These are phyloP conservation scores for Brachionus rotundiformis DNA, from an alignment of 1,140 invertebrate genomes.

Conservation along the genomic window DNA sequence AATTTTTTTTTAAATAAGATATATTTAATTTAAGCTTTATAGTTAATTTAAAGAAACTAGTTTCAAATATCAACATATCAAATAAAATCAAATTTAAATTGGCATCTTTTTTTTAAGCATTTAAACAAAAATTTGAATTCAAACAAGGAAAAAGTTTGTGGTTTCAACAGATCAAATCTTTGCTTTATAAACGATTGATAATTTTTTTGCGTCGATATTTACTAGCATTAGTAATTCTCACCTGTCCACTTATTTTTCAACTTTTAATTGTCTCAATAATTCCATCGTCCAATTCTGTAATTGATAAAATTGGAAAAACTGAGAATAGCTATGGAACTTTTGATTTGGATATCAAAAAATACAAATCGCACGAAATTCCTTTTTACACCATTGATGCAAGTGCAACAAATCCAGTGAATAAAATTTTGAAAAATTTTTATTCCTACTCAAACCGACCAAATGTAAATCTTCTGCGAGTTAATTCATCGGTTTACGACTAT, in stretches of 20 bases:
- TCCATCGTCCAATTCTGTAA: constrained; percentile 30
- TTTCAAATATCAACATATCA: too few relatives aligned
- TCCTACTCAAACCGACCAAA: constrained; percentile 20
- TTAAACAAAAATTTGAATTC: constrained; percentile 24
- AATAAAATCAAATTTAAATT: too few relatives aligned
- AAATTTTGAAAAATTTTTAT: neutral
- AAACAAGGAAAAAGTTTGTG: constrained; percentile 32
- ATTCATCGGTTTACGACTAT: neutral
- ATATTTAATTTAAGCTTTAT: too few relatives aligned
- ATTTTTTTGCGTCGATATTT: constrained; percentile 33
- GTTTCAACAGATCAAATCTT: neutral
- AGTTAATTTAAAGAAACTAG: too few relatives aligned
- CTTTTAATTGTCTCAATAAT: constrained; percentile 16
- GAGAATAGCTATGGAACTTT: constrained; percentile 25
- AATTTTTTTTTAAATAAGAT: too few relatives aligned
- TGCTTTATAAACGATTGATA: constrained; percentile 31
- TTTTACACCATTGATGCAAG: constrained; percentile 6
- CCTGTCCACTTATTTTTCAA: constrained; percentile 10
- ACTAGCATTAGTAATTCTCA: constrained; percentile 4
- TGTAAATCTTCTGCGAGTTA: neutral
- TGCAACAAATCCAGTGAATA: neutral
- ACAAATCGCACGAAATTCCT: constrained; percentile 19
- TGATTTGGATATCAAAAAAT: constrained; percentile 13
- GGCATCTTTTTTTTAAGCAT: neutral
- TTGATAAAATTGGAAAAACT: constrained; percentile 20